phyloP scores from a whole-genome alignment of 2,113 vertebrate species.

The Cinclus cinclus region DNA sequence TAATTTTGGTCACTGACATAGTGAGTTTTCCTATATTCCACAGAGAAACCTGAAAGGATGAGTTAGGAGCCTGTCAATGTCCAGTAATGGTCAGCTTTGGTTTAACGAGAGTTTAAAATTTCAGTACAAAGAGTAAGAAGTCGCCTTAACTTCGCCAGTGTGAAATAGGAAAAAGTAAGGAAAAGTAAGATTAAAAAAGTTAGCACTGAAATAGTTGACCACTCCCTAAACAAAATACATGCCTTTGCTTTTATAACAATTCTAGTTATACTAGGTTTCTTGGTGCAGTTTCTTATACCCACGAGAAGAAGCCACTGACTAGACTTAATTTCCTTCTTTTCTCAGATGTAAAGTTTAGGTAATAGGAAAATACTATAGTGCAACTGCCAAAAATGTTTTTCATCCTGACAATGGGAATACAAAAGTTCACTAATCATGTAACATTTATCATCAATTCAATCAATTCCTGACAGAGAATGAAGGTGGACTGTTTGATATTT shows the following conservation, averaged over 20 bases:
- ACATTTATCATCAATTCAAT: not conserved
- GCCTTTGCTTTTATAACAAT: not conserved
- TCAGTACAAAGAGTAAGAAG: not conserved
- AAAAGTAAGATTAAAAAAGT: not conserved
- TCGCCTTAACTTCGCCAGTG: not conserved
- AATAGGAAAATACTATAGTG: not conserved
- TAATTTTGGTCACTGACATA: not conserved
- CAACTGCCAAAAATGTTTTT: not conserved
- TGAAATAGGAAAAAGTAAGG: not conserved
- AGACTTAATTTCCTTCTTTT: not conserved
- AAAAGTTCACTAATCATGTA: not conserved
- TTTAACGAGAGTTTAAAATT: not conserved
- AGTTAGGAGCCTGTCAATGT: not conserved
- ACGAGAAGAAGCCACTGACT: not conserved
- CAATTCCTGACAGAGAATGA: not conserved
- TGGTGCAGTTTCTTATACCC: not conserved
- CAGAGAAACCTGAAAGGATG: not conserved
- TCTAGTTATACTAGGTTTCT: not conserved
- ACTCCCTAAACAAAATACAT: not conserved
- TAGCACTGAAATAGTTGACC: rapidly evolving
- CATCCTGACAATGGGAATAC: not conserved
- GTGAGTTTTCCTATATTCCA: not conserved
- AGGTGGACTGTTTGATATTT: not conserved
- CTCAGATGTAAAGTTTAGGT: not conserved
- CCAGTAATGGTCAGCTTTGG: not conserved